Base-by-base conservation (phyloP, 2,797 vertebrate species). In the Graptemys geographica region DNA sequence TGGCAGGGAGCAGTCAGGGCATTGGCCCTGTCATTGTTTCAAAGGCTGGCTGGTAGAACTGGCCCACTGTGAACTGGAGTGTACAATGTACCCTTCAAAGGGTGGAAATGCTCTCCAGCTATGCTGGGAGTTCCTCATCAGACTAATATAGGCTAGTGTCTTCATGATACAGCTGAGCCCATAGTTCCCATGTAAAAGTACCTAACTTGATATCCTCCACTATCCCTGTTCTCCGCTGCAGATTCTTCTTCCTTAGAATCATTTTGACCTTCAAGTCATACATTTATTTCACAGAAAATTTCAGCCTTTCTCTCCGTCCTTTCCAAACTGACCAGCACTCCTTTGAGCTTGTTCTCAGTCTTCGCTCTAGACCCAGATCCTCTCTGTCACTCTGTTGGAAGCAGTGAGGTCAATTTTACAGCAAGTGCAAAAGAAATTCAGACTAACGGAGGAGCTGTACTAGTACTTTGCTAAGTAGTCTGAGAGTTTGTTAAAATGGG, bases 391-490 rank as follows among this genome's bases (percentile, higher is more conserved):
- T n/a, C 4, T 57, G 27, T 2, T 19, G 3, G 41, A 33, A 9
- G 49, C 25, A 87, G 52, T 25, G 13, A 18, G 1, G 74, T 78
- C 52, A 37, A 6, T 4, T 37, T 47, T 25, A 49, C 19, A 8
- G 2, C 0, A 0, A 3, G 27, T 81, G 27, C 28, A 81, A 44
- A 52, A 37, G 69, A 15, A 37, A 1, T 79, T 53, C 81, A 81
- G 33, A 47, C 11, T 88, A 56, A 19, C 0, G 0, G 8, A n/a
- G 44, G 84, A 62, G 19, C 0, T 0, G 49, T 51, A 2, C 16
- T 88, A 15, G 28, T 65, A 44, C 23, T 28, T 31, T 94, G 37
- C n/a, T 31, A 87, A 79, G 4, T 11, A 2, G 41, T 90, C 74
- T 86, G 41, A 69, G 23, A 5, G 0, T 27, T 84, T 87, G 7